These are phyloP conservation scores for Ellobium chinense DNA, from an alignment of 2,888 invertebrate genomes.

Conservation along the genomic window DNA sequence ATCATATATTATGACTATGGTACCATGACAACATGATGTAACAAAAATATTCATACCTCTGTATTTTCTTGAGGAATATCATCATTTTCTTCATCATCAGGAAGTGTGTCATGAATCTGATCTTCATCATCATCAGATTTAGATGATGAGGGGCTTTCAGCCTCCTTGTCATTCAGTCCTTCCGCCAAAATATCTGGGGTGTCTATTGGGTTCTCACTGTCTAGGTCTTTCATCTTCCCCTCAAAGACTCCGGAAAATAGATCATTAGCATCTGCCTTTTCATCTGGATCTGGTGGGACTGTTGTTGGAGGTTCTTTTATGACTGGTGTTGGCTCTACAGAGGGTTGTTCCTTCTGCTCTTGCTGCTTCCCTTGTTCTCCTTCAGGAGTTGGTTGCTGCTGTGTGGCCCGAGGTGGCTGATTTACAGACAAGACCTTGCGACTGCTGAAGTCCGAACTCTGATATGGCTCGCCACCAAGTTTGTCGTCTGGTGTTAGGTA, in stretches of 20 bases:
- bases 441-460: constrained; percentile 46
- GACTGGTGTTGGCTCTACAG: constrained; percentile 14
- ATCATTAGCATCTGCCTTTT: background rate
- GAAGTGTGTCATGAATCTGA: background rate
- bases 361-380: background rate
- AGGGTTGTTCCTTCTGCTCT: background rate
- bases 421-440: constrained; percentile 48
- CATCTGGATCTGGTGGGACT: background rate
- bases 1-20: too few relatives aligned
- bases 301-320: background rate
- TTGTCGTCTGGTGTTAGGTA: constrained; percentile 3
- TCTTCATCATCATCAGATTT: background rate
- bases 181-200: constrained; percentile 11
- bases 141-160: background rate
- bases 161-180: background rate
- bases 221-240: too few relatives aligned
- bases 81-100: background rate
- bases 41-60: too few relatives aligned
- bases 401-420: constrained; percentile 21
- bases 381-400: background rate
- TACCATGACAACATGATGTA: too few relatives aligned
- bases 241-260: too few relatives aligned
- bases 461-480: constrained; percentile 29
- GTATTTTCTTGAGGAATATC: background rate
- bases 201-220: too few relatives aligned